phyloP scores from a whole-genome alignment of 2,797 vertebrate species.

The Pseudochirops corinnae region DNA sequence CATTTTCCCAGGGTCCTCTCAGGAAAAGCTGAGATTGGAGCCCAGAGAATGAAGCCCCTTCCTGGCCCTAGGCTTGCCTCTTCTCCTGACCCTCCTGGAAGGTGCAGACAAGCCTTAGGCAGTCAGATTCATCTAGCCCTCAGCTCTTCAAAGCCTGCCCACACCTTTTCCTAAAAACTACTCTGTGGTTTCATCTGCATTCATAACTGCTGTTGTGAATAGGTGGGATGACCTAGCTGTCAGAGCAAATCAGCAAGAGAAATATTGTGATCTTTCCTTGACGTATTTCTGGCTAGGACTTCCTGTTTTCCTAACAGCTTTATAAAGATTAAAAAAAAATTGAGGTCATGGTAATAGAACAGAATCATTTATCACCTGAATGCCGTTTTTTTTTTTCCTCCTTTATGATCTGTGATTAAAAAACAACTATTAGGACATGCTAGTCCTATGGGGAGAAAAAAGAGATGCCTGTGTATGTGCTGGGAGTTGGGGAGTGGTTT shows the following conservation, averaged over 20 bases:
- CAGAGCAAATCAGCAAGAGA: neutral
- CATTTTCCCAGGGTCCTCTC: neutral
- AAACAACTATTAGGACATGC: neutral
- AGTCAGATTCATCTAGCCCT: neutral
- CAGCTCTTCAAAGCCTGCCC: neutral
- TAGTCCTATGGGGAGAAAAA: neutral
- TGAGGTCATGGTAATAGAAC: neutral
- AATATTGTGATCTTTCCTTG: slow-evolving; percentile 6
- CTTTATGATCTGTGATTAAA: neutral
- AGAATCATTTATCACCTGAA: neutral
- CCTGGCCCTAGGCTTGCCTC: neutral
- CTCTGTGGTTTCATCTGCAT: neutral
- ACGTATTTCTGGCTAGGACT: neutral
- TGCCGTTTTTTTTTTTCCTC: neutral
- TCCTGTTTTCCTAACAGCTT: slow-evolving; percentile 4
- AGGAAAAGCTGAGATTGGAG: neutral
- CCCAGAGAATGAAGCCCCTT: neutral
- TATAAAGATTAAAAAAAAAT: neutral
- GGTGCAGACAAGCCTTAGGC: neutral
- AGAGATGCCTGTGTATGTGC: neutral
- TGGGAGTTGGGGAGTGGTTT: neutral
- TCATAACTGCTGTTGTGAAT: neutral
- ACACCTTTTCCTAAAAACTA: neutral
- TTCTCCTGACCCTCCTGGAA: neutral
- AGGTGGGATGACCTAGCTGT: neutral